Evolutionary conservation across 1,140 invertebrate genomes (phyloP).

Genomic region (Ruditapes philippinarum): DNA sequence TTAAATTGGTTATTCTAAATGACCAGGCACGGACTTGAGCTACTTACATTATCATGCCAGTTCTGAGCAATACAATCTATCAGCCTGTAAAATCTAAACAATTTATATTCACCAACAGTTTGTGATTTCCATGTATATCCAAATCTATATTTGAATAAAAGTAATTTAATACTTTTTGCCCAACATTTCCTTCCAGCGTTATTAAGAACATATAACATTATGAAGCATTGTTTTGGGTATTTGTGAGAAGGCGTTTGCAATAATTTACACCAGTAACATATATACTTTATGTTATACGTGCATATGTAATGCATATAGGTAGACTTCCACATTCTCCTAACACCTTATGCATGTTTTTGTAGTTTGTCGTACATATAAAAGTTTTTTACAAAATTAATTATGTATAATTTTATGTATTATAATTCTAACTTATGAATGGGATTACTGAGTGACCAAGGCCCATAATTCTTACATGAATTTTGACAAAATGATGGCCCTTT

Average conservation of each 20-base stretch:
- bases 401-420: too few species aligned
- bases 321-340: slow-evolving; percentile 44
- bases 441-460: too few species aligned
- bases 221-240: slow-evolving; percentile 42
- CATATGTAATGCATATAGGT: slow-evolving; percentile 29
- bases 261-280: too few species aligned
- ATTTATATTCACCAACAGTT: too few species aligned
- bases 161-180: slow-evolving; percentile 6
- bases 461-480: too few species aligned
- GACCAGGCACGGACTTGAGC: too few species aligned
- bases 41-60: too few species aligned
- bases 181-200: slow-evolving; percentile 7
- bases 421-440: too few species aligned
- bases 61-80: too few species aligned
- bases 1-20: too few species aligned
- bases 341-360: slow-evolving; percentile 24
- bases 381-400: background rate
- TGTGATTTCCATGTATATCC: slow-evolving; percentile 1
- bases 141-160: slow-evolving; percentile 21
- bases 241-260: slow-evolving; percentile 36
- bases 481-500: too few species aligned
- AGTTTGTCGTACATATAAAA: background rate
- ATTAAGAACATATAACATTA: slow-evolving; percentile 32
- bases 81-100: too few species aligned
- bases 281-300: background rate